Percentiles rank a stretch among this genome's conserved stretches.
Evolutionary conservation across 2,113 vertebrate genomes (phyloP).

Genomic region (Hypocryptadius cinnamomeus): DNA sequence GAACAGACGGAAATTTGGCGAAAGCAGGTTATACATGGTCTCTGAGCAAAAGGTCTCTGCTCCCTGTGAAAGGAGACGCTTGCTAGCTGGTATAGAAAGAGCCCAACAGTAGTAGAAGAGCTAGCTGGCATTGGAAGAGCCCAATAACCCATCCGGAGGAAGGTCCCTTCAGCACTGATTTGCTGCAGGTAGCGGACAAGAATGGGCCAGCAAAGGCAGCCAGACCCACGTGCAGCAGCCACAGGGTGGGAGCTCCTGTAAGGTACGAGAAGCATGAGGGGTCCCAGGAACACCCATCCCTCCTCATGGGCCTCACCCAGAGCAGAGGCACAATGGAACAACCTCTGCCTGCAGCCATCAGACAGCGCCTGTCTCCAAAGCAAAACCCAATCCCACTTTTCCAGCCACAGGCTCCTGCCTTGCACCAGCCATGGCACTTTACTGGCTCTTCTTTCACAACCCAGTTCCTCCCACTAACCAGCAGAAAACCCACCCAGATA

Average conservation of each 20-base stretch:
- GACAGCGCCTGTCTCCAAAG: fast-evolving
- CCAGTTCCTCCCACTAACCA: neutral
- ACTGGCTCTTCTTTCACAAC: neutral
- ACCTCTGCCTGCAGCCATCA: neutral
- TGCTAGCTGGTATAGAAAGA: neutral
- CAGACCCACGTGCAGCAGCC: neutral
- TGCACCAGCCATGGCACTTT: neutral
- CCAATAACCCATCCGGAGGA: neutral
- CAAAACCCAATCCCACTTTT: neutral
- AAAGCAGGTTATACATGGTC: neutral
- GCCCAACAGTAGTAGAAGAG: neutral
- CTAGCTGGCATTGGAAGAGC: neutral
- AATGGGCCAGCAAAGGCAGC: fast-evolving
- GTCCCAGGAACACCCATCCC: neutral
- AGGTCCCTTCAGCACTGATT: neutral
- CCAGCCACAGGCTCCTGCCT: neutral
- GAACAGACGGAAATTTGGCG: neutral
- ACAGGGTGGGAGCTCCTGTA: neutral
- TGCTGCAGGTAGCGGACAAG: neutral
- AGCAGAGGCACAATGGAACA: neutral
- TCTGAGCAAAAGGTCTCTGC: neutral
- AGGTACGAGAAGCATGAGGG: fast-evolving
- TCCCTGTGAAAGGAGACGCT: fast-evolving
- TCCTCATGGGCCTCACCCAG: neutral
- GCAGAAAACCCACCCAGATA: neutral